Percentiles rank a stretch among this genome's conserved stretches.
Conservation (phyloP, 2,888 invertebrate genomes). For the Andrena praecox region DNA sequence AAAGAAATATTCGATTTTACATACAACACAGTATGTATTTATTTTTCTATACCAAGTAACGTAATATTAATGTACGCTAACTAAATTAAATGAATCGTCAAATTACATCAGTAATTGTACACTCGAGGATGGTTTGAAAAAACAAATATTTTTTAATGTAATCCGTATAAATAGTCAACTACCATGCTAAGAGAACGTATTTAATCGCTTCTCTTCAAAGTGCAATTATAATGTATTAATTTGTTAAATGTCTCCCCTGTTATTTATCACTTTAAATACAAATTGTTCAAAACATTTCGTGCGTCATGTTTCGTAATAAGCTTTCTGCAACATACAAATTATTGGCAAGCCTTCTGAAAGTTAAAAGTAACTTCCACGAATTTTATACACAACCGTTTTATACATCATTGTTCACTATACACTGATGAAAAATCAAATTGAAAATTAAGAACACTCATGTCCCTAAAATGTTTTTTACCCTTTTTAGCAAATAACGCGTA, state of each 20-base stretch:
- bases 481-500: conserved; percentile 34
- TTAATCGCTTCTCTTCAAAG: conserved; percentile 20
- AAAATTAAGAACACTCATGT: conserved; percentile 39
- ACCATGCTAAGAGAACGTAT: neutral
- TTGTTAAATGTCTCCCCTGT: conserved; percentile 11
- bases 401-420: neutral
- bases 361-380: neutral
- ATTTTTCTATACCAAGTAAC: conserved; percentile 23
- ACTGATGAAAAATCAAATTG: conserved; percentile 10
- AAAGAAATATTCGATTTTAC: conserved; percentile 29
- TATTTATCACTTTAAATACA: conserved; percentile 11
- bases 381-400: neutral
- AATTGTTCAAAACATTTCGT: conserved; percentile 1
- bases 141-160: conserved; percentile 4
- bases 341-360: neutral
- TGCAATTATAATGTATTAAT: conserved; percentile 25
- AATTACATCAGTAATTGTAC: conserved; percentile 1
- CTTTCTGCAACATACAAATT: conserved; percentile 7
- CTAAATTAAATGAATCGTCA: neutral
- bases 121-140: neutral
- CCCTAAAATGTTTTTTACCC: conserved; percentile 41
- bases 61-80: conserved; percentile 2
- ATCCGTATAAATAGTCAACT: neutral
- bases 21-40: conserved; percentile 29
- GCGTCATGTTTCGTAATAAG: conserved; percentile 1